Base-by-base conservation (phyloP, 2,113 vertebrate species). In the Gavia stellata region DNA sequence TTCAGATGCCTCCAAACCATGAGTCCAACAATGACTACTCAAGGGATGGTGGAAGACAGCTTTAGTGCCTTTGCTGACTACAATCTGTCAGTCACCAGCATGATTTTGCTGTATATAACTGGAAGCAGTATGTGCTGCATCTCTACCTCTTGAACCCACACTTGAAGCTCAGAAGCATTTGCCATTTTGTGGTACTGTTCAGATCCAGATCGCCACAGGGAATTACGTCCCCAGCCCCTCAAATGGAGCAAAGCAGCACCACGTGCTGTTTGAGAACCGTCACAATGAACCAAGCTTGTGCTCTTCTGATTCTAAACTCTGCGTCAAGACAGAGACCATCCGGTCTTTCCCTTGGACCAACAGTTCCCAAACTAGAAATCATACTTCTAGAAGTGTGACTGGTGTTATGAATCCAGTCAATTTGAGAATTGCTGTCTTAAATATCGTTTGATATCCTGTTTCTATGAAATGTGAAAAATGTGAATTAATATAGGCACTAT, bases 231-330 rank as follows among this genome's bases (percentile, higher is more conserved):
- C 14, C 31, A 40, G 17, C 6, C 25, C 36, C 29, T 28, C 15
- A 38, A 63, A 19, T 16, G 26, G n/a, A 55, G 33, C 1, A 3
- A 82, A 73, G 29, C 19, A 36, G 25, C 36, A 52, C 6, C 42
- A n/a, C 13, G 3, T 40, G 12, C 17, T 9, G 5, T 53, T 44
- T 45, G 33, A 80, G 38, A 79, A 40, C 9, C 1, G 0, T 9
- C 0, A 0, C 25, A 66, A 31, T 2, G 5, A 78, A 40, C 6
- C 11, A 42, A 56, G 26, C 21, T 47, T 42, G 58, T 7, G 11
- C 11, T 75, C 29, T 50, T 71, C 72, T 83, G 52, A 40, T 9
- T 36, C 29, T 56, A 47, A 80, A 47, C 62, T 38, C 29, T 4
- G 6, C 12, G 33, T 86, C 36, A 72, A 59, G 56, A 79, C 14